These are phyloP conservation scores for Sanderia malayensis DNA, from an alignment of 30 jellyfish, hydroid and myxozoan species.

Conservation along the genomic window DNA sequence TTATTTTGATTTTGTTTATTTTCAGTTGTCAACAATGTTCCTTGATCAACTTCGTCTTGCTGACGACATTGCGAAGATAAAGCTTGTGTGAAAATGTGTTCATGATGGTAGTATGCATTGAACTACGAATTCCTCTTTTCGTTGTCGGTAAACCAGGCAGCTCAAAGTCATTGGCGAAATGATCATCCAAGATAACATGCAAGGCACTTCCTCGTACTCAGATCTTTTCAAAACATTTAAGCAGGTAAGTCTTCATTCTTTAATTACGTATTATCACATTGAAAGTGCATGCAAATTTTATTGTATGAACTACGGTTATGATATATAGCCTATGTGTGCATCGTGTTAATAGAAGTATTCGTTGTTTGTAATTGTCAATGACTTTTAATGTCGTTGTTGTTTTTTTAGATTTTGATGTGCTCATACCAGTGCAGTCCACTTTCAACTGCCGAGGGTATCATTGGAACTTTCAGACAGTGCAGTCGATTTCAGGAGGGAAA, in stretches of 20 bases:
- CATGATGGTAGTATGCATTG: slow-evolving; percentile 87
- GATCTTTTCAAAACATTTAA: slow-evolving; percentile 62
- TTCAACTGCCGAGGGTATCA: slow-evolving; percentile 73
- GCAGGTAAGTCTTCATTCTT: no score
- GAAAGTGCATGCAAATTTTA: no score
- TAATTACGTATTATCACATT: no score
- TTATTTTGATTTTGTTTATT: not conserved
- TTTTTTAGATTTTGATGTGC: slow-evolving; percentile 60
- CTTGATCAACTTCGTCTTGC: slow-evolving; percentile 68
- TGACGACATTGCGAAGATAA: slow-evolving; percentile 71
- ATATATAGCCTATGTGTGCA: no score
- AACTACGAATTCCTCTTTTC: slow-evolving; percentile 74
- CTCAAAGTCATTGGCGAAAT: slow-evolving; percentile 77
- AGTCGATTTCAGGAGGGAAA: slow-evolving; percentile 79
- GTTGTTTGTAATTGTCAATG: no score
- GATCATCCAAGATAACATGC: slow-evolving; percentile 78
- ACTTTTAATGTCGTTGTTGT: not conserved
- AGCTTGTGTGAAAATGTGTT: slow-evolving; percentile 70
- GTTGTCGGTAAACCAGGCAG: slow-evolving; percentile 88
- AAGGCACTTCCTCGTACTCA: slow-evolving; percentile 66
- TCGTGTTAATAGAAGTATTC: no score
- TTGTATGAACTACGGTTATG: no score
- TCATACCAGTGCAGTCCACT: slow-evolving; percentile 87
- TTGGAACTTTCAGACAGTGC: slow-evolving; percentile 62
- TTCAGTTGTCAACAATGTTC: slow-evolving; percentile 68